Evolutionary conservation across 2,797 vertebrate genomes (phyloP), one percentile per base, ranked within the genome.

Genomic region (Monodelphis domestica): DNA sequence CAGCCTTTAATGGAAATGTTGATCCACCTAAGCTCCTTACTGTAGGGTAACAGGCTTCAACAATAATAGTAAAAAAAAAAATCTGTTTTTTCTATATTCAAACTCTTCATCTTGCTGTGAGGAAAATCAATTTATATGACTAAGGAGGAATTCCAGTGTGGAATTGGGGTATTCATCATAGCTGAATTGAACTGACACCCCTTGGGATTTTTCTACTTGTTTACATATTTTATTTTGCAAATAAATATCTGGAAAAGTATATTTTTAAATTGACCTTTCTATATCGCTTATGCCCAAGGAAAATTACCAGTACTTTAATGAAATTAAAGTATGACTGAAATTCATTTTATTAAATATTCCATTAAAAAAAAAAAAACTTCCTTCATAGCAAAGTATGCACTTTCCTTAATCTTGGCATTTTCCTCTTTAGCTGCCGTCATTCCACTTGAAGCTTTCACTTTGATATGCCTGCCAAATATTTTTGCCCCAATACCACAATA

Each of bases 401-500:
- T 98, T 98, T 97, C 96, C 97, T 97, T 95, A 96, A 84, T 96
- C 98, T 97, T 98, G 98, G 98, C 97, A 95, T 97, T 97, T 97
- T 96, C 59, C 95, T 97, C 95, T 95, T 96, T 89, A 50, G 97
- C 97, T 98, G 98, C 98, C 51, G 53, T 98, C 98, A 98, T 95
- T 98, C 93, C 87, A 97, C 94, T 96, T 95, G 96, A 98, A 98
- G 96, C 97, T 97, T 97, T 97, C 96, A 45, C 98, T 98, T 98
- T 98, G 98, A 98, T 98, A 98, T 96, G 57, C 54, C 93, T 98
- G 98, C 98, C 98, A 98, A 98, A 96, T 98, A 98, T 98, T 98
- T 98, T 98, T 98, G 97, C 98, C 98, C 95, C 2, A 1, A 97
- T 98, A 97, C 97, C 98, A 97, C 98, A 98, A 97, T 97, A 98